phyloP scores from a whole-genome alignment of 2,888 invertebrate species.

The Tipula vernalis region DNA sequence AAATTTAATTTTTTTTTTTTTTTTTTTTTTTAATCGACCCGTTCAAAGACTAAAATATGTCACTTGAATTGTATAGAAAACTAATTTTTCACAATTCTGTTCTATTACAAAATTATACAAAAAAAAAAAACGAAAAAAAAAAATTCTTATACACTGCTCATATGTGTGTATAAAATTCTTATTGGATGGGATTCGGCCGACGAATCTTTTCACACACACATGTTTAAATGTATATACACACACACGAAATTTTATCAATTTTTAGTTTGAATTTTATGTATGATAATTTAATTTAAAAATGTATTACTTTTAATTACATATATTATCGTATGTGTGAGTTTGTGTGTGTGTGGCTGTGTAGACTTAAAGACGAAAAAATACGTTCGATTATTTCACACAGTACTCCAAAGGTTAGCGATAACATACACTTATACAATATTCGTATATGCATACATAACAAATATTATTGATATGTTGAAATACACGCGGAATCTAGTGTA shows the following conservation, averaged over 20 bases:
- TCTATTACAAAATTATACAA: background rate
- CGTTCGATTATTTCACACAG: background rate
- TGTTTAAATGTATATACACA: background rate
- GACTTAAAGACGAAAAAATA: background rate
- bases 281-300: background rate
- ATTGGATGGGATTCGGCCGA: background rate
- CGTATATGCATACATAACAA: background rate
- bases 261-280: background rate
- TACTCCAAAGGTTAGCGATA: background rate
- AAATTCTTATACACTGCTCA: background rate
- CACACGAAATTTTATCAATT: background rate
- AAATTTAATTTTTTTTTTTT: background rate
- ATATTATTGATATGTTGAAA: background rate
- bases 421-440: background rate
- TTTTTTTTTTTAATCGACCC: background rate
- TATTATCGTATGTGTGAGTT: background rate
- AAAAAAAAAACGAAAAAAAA: background rate
- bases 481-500: background rate
- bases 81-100: background rate
- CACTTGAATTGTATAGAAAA: background rate
- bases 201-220: background rate
- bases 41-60: slow-evolving; percentile 8
- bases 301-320: background rate
- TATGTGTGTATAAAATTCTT: background rate
- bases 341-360: background rate